Conservation (phyloP, 2,113 vertebrate species). For the Anolis sagrei region DNA sequence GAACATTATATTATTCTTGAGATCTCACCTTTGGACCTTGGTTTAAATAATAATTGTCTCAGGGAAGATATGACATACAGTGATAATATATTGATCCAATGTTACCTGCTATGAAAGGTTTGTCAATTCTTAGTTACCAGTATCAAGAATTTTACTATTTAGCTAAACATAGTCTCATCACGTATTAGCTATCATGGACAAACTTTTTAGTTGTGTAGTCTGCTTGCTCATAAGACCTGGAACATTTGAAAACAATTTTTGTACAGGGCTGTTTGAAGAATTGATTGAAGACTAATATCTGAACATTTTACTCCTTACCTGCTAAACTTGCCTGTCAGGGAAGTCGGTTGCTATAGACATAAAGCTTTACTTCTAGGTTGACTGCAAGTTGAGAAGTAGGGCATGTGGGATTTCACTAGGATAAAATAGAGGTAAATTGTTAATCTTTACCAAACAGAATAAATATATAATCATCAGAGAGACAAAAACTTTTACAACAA, state of each 20-base stretch:
- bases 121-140: neutral
- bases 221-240: too few relatives aligned
- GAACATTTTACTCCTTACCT: neutral
- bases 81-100: neutral
- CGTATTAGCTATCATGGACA: neutral
- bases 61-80: neutral
- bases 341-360: neutral
- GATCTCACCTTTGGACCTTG: neutral
- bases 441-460: neutral
- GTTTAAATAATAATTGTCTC: neutral
- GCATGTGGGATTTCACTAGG: neutral
- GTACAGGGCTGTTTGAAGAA: neutral
- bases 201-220: neutral
- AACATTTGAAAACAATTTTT: neutral
- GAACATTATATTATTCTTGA: neutral
- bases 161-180: neutral
- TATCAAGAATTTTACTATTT: neutral
- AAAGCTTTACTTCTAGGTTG: neutral
- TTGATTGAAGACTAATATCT: neutral
- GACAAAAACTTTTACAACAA: neutral
- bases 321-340: neutral
- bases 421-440: neutral
- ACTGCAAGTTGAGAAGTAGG: too few relatives aligned
- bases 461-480: neutral
- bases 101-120: neutral